Base-by-base conservation (phyloP, 2,113 vertebrate species). In the Prionailurus viverrinus region DNA sequence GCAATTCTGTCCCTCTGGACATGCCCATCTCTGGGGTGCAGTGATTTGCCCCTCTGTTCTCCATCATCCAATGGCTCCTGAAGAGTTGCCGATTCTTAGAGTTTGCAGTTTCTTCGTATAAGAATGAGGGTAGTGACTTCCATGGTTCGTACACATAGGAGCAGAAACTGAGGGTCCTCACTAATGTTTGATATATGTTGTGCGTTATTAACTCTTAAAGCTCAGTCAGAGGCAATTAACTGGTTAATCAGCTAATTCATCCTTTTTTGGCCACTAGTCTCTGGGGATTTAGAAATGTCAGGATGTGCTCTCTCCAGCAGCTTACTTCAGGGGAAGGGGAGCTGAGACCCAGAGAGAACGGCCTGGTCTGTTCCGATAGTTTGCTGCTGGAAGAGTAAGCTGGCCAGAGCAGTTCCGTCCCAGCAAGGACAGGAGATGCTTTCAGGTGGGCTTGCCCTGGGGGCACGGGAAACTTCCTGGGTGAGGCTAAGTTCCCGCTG, bases 361-460 rank as follows among this genome's bases (percentile, higher is more conserved):
- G 3, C 21, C 39, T 0, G 0, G 4, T 9, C 39, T 13, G 33
- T 53, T 13, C 1, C 2, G 29, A 4, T 10, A 1, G 21, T 8
- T 27, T 1, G 27, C 23, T 7, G 15, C 13, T n/a, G 12, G 16
- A 1, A 16, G 23, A 9, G 9, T 7, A 2, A 3, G 5, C 0
- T 0, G 1, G 5, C 39, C 0, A 0, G 1, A 2, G 1, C 0
- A 1, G 5, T 45, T 81, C 48, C 1, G 10, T 7, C 19, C 8
- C 4, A 1, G 27, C 9, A 0, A 0, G 21, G 25, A 55, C 1
- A 11, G 3, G 7, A 27, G 15, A 7, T 0, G 0, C 69, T 14
- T 61, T 41, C 5, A 2, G 8, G 8, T 29, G 14, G 8, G 58
- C 36, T 41, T 66, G 65, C 39, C 45, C 25, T 4, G 11, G 4